These are phyloP conservation scores for Eudyptes chrysolophus DNA, from an alignment of 2,113 vertebrate species.

Conservation along the genomic window DNA sequence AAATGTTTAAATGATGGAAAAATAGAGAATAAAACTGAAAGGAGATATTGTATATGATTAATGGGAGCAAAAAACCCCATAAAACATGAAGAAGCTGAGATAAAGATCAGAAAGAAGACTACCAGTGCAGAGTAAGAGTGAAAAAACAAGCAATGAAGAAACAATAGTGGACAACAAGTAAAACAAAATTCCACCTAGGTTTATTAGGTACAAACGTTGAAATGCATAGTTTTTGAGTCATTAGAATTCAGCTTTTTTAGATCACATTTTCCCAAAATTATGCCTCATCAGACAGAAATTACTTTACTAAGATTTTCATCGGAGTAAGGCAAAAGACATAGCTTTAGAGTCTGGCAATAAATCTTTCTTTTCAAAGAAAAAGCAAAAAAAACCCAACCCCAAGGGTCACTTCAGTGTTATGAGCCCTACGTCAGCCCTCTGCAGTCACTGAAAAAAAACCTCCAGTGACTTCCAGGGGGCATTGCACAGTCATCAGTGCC, in stretches of 20 bases:
- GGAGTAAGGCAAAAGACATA: not conserved
- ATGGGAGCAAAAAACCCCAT: not conserved
- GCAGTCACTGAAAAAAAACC: not conserved
- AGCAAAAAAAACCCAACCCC: too few relatives aligned
- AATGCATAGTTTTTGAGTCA: not conserved
- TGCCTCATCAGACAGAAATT: not conserved
- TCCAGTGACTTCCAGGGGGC: not conserved
- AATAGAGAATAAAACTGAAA: not conserved
- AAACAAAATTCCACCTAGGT: not conserved
- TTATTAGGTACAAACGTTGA: not conserved
- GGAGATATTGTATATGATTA: slow-evolving; percentile 1
- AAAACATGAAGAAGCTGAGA: slow-evolving; percentile 3
- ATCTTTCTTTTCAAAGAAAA: not conserved
- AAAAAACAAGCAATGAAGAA: not conserved
- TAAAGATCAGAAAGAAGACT: not conserved
- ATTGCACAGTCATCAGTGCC: fast-evolving
- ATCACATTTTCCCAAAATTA: not conserved
- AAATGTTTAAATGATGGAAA: not conserved
- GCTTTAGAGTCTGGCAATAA: not conserved
- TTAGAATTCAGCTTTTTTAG: not conserved
- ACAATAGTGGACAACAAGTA: not conserved
- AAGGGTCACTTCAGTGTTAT: not conserved
- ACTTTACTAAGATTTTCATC: not conserved
- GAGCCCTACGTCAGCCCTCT: not conserved
- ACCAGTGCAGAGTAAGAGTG: not conserved